These are phyloP conservation scores for Maconellicoccus hirsutus DNA, from an alignment of 1,140 invertebrate species.

Conservation along the genomic window DNA sequence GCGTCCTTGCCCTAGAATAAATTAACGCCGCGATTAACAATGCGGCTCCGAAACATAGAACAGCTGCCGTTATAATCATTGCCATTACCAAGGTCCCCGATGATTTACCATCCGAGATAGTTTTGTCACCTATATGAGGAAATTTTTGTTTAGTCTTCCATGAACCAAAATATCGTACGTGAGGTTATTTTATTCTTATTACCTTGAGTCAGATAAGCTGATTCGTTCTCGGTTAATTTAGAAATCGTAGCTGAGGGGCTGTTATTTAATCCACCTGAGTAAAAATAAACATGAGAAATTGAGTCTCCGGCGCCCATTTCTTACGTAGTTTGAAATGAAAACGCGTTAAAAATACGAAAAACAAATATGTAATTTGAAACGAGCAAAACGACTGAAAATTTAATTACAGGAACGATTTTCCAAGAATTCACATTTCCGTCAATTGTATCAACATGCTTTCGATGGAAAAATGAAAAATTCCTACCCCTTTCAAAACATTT, in stretches of 20 bases:
- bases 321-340: too few relatives aligned
- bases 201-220: not conserved
- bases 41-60: not conserved
- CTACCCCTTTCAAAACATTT: too few relatives aligned
- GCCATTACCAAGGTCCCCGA: slow-evolving; percentile 12
- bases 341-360: not conserved
- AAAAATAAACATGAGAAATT: not conserved
- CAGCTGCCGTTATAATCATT: slow-evolving; percentile 8
- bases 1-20: not conserved
- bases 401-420: too few relatives aligned
- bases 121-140: not conserved
- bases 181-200: not conserved
- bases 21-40: slow-evolving; percentile 1
- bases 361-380: too few relatives aligned
- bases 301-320: too few relatives aligned
- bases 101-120: slow-evolving; percentile 5
- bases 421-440: too few relatives aligned
- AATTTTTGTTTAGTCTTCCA: not conserved
- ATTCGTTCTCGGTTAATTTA: not conserved
- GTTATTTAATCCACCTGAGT: too few relatives aligned
- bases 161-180: not conserved
- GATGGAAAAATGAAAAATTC: not conserved
- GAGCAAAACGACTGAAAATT: too few relatives aligned
- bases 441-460: too few relatives aligned
- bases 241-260: not conserved